Base-by-base conservation (phyloP, 2,797 vertebrate species). In the Geotrypetes seraphini region DNA sequence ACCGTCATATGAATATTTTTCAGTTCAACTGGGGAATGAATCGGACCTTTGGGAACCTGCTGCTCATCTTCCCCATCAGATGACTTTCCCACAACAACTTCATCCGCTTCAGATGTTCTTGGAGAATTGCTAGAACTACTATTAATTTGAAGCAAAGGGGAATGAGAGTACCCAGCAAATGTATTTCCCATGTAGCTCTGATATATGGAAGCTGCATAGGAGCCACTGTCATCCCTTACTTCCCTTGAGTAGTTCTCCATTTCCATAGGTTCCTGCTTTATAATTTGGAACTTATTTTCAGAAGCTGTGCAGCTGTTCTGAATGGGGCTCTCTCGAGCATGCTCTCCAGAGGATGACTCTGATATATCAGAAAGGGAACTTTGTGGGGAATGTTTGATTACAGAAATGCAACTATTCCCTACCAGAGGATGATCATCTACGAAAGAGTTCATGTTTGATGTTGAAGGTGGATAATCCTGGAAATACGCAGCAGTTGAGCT, bases 11-110 rank as follows among this genome's bases (percentile, higher is more conserved):
- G 88, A 28, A 81, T 62, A 10, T 75, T 91, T 48, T 81, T 87
- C 5, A 81, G 81, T 58, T 92, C 88, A 3, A 79, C 66, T 1
- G 69, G 70, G 36, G 84, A 76, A n/a, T 83, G 80, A 21, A 67
- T 60, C 29, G 82, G 76, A 46, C 94, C 90, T 71, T 92, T 96
- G 13, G 95, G 94, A 8, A 98, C 95, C 63, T 89, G 94, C 60
- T 98, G 95, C 50, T 97, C 95, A 1, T 98, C 95, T 62, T 98
- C 94, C 7, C 89, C 90, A 2, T 98, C 91, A 0, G 90, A 97
- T 1, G 84, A 85, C 57, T 98, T 98, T 50, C 89, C 89, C 10
- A 91, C 69, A 0, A 67, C 77, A 1, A 83, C 72, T 1, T 98
- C 94, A 3, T 96, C 88, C 0, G 81, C 57, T 31, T 90, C 94